Conservation (phyloP, 2,113 vertebrate genomes). For the Xyliphius kryptos region DNA sequence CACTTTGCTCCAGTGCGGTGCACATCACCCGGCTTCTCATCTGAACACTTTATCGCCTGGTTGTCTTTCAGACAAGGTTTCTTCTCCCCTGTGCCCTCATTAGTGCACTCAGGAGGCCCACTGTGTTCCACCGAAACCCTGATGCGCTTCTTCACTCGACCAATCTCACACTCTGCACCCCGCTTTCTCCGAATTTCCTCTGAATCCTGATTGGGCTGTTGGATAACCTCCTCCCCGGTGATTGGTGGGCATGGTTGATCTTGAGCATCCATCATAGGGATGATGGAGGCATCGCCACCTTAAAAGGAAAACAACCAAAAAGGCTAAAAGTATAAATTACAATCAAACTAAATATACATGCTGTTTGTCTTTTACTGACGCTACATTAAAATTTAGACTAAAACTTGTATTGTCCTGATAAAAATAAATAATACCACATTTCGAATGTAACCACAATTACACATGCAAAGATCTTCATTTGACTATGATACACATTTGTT, state of each 20-base stretch:
- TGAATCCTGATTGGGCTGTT: neutral
- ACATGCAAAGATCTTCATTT: too few relatives aligned
- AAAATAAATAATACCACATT: too few relatives aligned
- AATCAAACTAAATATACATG: too few relatives aligned
- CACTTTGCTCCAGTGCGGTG: conserved; percentile 90
- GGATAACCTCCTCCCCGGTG: neutral
- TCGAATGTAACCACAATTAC: too few relatives aligned
- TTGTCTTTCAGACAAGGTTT: neutral
- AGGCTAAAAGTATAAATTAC: too few relatives aligned
- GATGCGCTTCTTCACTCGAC: conserved; percentile 17
- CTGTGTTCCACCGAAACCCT: too few relatives aligned
- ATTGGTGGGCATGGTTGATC: conserved; percentile 59
- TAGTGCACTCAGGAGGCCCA: too few relatives aligned
- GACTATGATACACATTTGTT: too few relatives aligned
- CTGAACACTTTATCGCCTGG: neutral
- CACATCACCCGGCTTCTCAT: conserved; percentile 55
- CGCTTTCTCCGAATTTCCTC: conserved; percentile 32
- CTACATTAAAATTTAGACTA: too few relatives aligned
- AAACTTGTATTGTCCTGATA: too few relatives aligned
- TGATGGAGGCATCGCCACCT: conserved; percentile 95
- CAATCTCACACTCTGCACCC: conserved; percentile 16
- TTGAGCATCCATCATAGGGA: conserved; percentile 67
- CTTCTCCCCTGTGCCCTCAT: neutral
- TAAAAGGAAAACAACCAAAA: conserved; percentile 7
- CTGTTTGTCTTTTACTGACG: too few relatives aligned